phyloP scores from a whole-genome alignment of 2,113 vertebrate genomes.

The Parus major region DNA sequence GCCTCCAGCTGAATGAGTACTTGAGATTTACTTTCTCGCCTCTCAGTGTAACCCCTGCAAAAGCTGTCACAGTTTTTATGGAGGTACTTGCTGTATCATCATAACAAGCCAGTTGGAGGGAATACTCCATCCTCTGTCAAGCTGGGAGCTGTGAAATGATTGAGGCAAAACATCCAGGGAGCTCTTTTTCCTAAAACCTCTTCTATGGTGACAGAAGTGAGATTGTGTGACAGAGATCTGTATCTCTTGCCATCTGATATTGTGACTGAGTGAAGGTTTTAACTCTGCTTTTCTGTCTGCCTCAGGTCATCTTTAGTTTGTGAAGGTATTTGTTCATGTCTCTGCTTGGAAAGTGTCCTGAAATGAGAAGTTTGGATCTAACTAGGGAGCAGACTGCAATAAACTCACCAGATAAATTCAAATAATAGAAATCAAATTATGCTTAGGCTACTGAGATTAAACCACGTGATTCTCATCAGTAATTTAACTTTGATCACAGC shows the following conservation, averaged over 20 bases:
- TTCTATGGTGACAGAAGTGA: background rate
- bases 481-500: background rate
- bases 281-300: background rate
- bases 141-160: background rate
- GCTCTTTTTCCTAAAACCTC: background rate
- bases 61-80: background rate
- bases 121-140: rapidly evolving
- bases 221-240: background rate
- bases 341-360: background rate
- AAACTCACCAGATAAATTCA: background rate
- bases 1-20: background rate
- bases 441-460: background rate
- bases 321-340: background rate
- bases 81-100: background rate
- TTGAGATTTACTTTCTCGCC: rapidly evolving
- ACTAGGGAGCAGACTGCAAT: background rate
- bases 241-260: background rate
- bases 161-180: background rate
- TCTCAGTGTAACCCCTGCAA: background rate
- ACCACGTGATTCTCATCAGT: rapidly evolving
- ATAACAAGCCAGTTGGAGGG: rapidly evolving
- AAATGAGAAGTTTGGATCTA: background rate
- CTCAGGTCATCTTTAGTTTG: background rate
- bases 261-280: background rate
- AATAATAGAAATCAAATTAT: background rate